A percentile compares a stretch with the other conserved stretches of the same genome.
phyloP scores from a whole-genome alignment of 2,888 invertebrate species.

The Cantharis rufa region DNA sequence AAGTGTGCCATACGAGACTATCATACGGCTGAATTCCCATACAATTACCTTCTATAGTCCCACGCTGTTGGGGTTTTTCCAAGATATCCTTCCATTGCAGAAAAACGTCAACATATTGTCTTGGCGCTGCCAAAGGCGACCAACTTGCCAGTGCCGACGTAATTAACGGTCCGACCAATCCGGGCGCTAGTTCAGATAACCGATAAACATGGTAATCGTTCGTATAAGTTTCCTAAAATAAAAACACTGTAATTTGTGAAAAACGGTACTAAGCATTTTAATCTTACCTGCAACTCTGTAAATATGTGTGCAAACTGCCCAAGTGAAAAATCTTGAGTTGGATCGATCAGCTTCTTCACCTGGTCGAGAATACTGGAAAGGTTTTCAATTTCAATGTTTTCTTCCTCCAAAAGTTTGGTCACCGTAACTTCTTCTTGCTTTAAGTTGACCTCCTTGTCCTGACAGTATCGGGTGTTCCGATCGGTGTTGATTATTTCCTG shows the following conservation, averaged over 20 bases:
- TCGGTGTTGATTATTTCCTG: conserved; percentile 92
- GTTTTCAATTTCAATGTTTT: conserved; percentile 72
- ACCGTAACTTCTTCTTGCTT: conserved; percentile 78
- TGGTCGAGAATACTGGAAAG: conserved; percentile 71
- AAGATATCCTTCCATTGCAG: conserved; percentile 73
- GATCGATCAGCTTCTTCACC: conserved; percentile 65
- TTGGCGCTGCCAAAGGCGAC: conserved; percentile 76
- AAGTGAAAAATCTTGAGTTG: conserved; percentile 60
- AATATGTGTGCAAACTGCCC: conserved; percentile 64
- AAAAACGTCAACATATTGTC: conserved; percentile 67
- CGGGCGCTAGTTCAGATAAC: conserved; percentile 80
- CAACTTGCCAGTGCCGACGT: conserved; percentile 75
- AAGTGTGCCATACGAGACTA: conserved; percentile 85
- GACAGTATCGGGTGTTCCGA: conserved; percentile 73
- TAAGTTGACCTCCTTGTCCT: conserved; percentile 78
- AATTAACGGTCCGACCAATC: conserved; percentile 81
- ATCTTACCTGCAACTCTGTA: conserved; percentile 58
- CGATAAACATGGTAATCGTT: conserved; percentile 85
- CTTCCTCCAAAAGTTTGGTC: conserved; percentile 68
- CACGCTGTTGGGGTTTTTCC: conserved; percentile 47
- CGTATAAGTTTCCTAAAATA: conserved; percentile 63
- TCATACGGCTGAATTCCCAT: conserved; percentile 72
- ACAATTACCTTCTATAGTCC: conserved; percentile 56
- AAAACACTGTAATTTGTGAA: background rate
- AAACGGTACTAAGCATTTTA: background rate